phyloP scores from a whole-genome alignment of 1,140 invertebrate genomes.

The Eubasilissa regina region DNA sequence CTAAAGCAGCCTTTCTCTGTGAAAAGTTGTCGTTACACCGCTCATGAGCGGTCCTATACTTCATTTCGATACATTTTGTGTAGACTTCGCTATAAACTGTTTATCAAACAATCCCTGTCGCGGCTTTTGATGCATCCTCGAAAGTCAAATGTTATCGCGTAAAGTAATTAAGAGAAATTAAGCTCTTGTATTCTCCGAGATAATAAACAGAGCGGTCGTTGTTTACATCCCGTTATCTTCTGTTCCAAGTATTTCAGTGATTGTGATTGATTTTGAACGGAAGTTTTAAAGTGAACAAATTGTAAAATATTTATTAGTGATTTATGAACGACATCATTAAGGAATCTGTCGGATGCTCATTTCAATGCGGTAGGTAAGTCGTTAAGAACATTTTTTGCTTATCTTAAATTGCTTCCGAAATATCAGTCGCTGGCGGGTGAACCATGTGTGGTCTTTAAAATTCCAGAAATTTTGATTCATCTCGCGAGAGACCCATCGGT shows the following conservation, averaged over 20 bases:
- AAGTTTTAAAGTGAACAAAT: conserved; percentile 31
- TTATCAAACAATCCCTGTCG: conserved; percentile 19
- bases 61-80: neutral
- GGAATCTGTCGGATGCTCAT: conserved; percentile 42
- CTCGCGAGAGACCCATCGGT: too few relatives aligned
- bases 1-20: conserved; percentile 15
- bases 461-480: too few relatives aligned
- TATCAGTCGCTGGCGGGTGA: too few relatives aligned
- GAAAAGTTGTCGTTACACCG: conserved; percentile 27
- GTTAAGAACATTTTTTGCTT: conserved; percentile 16
- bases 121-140: conserved; percentile 7
- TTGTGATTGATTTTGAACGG: conserved; percentile 26
- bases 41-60: conserved; percentile 40
- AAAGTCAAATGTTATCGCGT: conserved; percentile 28
- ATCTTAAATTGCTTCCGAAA: neutral
- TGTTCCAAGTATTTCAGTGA: conserved; percentile 15
- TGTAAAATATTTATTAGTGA: conserved; percentile 11
- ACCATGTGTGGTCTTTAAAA: too few relatives aligned
- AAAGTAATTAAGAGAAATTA: conserved; percentile 11
- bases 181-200: too few relatives aligned
- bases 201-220: conserved; percentile 2
- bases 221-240: conserved; percentile 3
- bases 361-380: conserved; percentile 43
- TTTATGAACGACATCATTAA: conserved; percentile 32
- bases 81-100: conserved; percentile 11